Conservation (phyloP, 2,888 invertebrate species). For the Eudemis profundana region DNA sequence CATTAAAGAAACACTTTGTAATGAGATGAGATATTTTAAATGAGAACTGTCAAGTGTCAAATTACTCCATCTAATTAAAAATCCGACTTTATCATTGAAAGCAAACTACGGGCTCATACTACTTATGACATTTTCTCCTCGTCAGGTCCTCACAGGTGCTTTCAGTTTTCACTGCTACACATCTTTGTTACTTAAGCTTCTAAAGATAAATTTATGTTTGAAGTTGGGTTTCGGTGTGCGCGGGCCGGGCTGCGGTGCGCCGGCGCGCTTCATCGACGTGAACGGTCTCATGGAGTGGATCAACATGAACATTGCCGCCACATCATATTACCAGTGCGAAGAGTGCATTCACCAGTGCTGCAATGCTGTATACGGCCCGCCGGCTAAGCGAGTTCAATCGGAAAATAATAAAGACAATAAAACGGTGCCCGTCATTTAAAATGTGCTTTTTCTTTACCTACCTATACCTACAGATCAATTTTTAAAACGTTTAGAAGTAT, state of each 20-base stretch:
- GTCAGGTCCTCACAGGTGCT: too few species aligned
- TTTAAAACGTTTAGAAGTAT: too few species aligned
- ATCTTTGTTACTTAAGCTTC: too few species aligned
- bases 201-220: background rate
- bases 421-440: background rate
- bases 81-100: too few species aligned
- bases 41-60: too few species aligned
- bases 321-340: conserved; percentile 24
- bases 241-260: conserved; percentile 65
- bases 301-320: conserved; percentile 10
- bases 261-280: conserved; percentile 62
- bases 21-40: too few species aligned
- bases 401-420: background rate
- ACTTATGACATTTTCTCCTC: too few species aligned
- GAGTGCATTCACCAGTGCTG: conserved; percentile 19
- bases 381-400: background rate
- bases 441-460: background rate
- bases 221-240: conserved; percentile 66
- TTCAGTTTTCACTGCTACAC: too few species aligned
- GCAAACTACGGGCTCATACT: too few species aligned
- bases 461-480: too few species aligned
- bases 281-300: conserved; percentile 19
- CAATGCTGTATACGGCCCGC: background rate
- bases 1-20: too few species aligned
- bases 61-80: too few species aligned